These are phyloP conservation scores for Troides aeacus DNA, from an alignment of 2,888 invertebrate genomes.

Conservation along the genomic window DNA sequence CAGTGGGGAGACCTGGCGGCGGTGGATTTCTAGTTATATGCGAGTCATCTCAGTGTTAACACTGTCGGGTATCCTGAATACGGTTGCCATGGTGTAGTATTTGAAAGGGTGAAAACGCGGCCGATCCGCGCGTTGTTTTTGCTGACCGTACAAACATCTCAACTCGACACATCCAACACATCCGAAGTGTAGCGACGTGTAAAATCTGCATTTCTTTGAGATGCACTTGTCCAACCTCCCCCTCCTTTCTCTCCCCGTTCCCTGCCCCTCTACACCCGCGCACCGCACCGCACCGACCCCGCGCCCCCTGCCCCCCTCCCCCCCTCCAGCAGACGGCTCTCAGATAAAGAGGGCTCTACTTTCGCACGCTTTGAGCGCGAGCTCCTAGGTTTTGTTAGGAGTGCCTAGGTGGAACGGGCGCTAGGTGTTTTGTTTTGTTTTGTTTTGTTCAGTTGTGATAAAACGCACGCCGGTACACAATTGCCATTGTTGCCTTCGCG, in stretches of 20 bases:
- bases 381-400: constrained; percentile 68
- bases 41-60: too few species aligned
- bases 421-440: constrained; percentile 49
- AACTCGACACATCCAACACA: constrained; percentile 67
- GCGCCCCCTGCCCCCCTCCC: constrained; percentile 8
- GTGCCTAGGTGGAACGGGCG: constrained; percentile 39
- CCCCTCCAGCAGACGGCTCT: constrained; percentile 57
- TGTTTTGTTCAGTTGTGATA: constrained; percentile 43
- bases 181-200: constrained; percentile 79
- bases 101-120: too few species aligned
- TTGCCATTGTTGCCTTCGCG: constrained; percentile 40
- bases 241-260: constrained; percentile 35
- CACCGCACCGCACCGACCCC: constrained; percentile 22
- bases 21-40: too few species aligned
- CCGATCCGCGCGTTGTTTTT: constrained; percentile 29
- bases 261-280: constrained; percentile 20
- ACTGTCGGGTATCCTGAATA: too few species aligned
- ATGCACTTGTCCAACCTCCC: constrained; percentile 70
- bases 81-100: too few species aligned
- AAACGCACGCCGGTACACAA: constrained; percentile 40
- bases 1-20: too few species aligned
- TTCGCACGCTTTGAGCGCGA: constrained; percentile 74
- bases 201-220: constrained; percentile 81
- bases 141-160: constrained; percentile 47
- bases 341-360: constrained; percentile 76